These are phyloP conservation scores for Eriosoma lanigerum DNA, from an alignment of 1,140 invertebrate genomes.

Conservation along the genomic window DNA sequence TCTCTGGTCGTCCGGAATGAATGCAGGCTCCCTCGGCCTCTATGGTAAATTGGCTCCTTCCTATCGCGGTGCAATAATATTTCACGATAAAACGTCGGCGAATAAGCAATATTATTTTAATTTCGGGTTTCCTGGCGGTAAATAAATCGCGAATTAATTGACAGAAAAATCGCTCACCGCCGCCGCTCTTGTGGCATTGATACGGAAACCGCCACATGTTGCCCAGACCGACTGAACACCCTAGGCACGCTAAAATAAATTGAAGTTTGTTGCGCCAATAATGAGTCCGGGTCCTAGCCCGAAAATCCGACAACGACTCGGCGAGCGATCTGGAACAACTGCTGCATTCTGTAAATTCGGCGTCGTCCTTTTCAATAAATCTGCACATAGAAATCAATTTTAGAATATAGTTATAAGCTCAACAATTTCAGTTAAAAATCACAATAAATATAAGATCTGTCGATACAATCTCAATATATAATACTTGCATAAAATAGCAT, in stretches of 20 bases:
- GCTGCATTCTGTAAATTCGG: slow-evolving; percentile 53
- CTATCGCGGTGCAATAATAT: slow-evolving; percentile 1
- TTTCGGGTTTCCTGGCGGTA: background rate
- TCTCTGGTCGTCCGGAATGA: background rate
- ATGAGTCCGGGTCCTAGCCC: slow-evolving; percentile 60
- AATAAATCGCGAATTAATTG: background rate
- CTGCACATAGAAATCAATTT: background rate
- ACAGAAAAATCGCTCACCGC: slow-evolving; percentile 63
- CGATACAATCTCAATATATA: no score
- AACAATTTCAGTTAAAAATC: no score
- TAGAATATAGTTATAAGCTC: no score
- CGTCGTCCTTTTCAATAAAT: slow-evolving; percentile 49
- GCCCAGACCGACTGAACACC: slow-evolving; percentile 87
- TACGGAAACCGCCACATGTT: slow-evolving; percentile 90
- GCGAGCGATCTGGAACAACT: slow-evolving; percentile 53
- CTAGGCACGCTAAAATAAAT: slow-evolving; percentile 86
- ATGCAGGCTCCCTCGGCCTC: background rate
- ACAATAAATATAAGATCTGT: no score
- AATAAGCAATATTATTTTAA: slow-evolving; percentile 18
- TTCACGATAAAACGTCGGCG: background rate
- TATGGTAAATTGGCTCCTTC: slow-evolving; percentile 43
- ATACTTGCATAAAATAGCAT: no score
- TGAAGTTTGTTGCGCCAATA: slow-evolving; percentile 89
- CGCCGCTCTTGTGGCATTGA: slow-evolving; percentile 80
- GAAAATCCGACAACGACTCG: slow-evolving; percentile 39